These are phyloP conservation scores for Toxotes chatareus DNA, from an alignment of 2,113 vertebrate species.

Conservation along the genomic window DNA sequence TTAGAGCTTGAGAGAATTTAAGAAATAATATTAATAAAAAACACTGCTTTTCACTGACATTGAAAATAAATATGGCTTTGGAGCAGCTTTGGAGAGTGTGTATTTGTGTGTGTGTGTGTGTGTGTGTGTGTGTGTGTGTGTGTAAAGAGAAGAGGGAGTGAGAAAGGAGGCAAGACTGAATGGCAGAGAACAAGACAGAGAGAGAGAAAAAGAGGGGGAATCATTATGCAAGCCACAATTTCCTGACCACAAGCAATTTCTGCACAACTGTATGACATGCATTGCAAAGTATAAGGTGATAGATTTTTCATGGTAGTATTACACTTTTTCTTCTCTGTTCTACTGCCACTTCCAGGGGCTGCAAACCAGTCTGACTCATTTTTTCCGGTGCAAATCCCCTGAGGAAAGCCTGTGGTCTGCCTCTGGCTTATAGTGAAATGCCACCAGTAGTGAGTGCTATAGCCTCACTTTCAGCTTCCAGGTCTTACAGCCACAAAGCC, in stretches of 20 bases:
- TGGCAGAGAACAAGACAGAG: constrained; percentile 16
- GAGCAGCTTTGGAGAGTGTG: constrained; percentile 8
- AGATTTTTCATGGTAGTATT: constrained; percentile 67
- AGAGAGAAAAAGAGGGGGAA: constrained; percentile 19
- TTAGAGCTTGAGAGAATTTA: constrained; percentile 27
- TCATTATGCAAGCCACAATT: constrained; percentile 53
- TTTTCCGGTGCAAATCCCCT: constrained; percentile 66
- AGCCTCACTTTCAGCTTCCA: constrained; percentile 68
- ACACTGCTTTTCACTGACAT: neutral
- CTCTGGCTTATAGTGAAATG: constrained; percentile 75
- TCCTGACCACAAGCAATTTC: constrained; percentile 65
- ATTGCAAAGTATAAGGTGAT: constrained; percentile 68
- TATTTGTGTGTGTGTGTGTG: neutral
- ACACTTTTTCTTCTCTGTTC: constrained; percentile 66
- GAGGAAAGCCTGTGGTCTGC: constrained; percentile 73
- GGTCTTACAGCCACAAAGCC: constrained; percentile 74
- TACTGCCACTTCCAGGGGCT: constrained; percentile 67
- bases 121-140: constrained; percentile 4
- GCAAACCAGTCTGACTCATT: constrained; percentile 62
- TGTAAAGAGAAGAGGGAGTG: neutral
- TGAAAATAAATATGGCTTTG: constrained; percentile 44
- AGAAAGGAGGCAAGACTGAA: constrained; percentile 10
- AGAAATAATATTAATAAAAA: constrained; percentile 26
- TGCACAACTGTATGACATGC: constrained; percentile 59
- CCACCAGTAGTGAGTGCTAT: constrained; percentile 76